These are phyloP conservation scores for Falco punctatus DNA, from an alignment of 2,113 vertebrate genomes.

Conservation along the genomic window DNA sequence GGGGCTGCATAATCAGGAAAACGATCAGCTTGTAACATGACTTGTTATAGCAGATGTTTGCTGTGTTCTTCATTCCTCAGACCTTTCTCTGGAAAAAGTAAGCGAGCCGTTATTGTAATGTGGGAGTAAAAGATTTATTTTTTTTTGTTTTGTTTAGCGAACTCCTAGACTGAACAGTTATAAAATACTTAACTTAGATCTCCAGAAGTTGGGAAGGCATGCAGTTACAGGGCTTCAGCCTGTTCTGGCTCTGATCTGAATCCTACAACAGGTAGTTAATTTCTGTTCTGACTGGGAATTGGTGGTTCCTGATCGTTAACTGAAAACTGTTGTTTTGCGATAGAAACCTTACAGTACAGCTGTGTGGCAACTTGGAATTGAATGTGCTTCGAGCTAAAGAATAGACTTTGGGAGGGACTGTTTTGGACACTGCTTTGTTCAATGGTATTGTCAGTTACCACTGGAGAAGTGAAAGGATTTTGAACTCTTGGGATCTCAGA, in stretches of 20 bases:
- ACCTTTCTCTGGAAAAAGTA: not conserved
- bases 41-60: not conserved
- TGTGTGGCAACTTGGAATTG: not conserved
- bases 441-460: not conserved
- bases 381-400: not conserved
- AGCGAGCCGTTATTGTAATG: not conserved
- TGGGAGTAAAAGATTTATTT: not conserved
- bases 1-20: constrained; percentile 4
- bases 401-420: not conserved
- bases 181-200: not conserved
- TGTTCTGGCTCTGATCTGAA: not conserved
- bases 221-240: not conserved
- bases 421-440: not conserved
- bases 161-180: not conserved
- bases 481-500: not conserved
- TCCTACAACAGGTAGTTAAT: not conserved
- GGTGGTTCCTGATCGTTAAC: not conserved
- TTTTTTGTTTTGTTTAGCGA: not conserved
- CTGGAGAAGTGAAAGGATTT: not conserved
- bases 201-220: not conserved
- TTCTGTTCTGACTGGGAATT: not conserved
- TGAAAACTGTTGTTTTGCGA: not conserved
- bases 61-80: not conserved
- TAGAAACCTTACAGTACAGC: not conserved
- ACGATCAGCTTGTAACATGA: not conserved